A percentile compares a stretch with the other conserved stretches of the same genome.
Conservation (phyloP, 2,888 invertebrate genomes). For the Drosophila trichaetosa region DNA sequence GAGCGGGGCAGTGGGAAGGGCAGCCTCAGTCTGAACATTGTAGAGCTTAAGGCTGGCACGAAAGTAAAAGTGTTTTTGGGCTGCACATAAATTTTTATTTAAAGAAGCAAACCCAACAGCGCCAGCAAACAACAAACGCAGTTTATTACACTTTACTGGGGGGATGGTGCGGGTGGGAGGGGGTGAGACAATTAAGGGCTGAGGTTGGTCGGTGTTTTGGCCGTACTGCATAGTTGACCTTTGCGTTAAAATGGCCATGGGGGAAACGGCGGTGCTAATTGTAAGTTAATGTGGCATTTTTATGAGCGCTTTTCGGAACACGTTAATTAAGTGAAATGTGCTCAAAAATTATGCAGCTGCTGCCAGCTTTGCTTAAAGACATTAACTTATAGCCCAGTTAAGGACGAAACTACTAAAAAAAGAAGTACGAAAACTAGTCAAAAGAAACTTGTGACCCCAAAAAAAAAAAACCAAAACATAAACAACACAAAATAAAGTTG, state of each 20-base stretch:
- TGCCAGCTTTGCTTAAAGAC: slow-evolving; percentile 44
- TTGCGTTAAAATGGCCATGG: slow-evolving; percentile 2
- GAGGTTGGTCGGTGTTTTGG: slow-evolving; percentile 1
- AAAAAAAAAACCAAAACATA: neutral
- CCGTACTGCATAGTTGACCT: slow-evolving; percentile 36
- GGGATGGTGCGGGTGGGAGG: neutral
- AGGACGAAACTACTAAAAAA: slow-evolving; percentile 8
- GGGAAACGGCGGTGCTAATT: slow-evolving; percentile 59
- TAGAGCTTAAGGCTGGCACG: slow-evolving; percentile 40
- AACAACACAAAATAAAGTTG: neutral
- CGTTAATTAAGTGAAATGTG: slow-evolving; percentile 79
- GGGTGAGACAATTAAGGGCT: neutral
- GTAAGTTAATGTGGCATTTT: slow-evolving; percentile 77
- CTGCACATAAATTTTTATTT: slow-evolving; percentile 77
- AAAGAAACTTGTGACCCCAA: slow-evolving; percentile 44
- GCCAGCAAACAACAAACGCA: slow-evolving; percentile 41
- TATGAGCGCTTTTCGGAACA: slow-evolving; percentile 63
- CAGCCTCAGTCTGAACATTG: slow-evolving; percentile 1
- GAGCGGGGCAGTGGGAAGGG: neutral
- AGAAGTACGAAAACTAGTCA: slow-evolving; percentile 34
- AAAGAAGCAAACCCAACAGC: slow-evolving; percentile 51
- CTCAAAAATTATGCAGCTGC: slow-evolving; percentile 64
- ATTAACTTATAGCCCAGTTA: slow-evolving; percentile 54
- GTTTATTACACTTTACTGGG: slow-evolving; percentile 64
- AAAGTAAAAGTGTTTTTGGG: slow-evolving; percentile 51